phyloP scores from a whole-genome alignment of 2,797 vertebrate genomes.

The Kryptopterus vitreolus region DNA sequence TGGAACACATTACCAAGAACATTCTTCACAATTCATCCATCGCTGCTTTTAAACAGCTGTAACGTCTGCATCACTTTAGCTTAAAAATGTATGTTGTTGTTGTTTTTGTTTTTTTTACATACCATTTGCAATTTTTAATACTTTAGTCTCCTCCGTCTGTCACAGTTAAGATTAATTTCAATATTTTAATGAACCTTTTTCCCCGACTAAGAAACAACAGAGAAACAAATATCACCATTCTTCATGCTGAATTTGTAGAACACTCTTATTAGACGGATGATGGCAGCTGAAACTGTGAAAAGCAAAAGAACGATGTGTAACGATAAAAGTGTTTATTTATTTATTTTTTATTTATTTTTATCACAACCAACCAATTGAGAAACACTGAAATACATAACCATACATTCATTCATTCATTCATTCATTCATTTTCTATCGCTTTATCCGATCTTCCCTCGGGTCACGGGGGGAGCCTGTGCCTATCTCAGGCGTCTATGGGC shows the following conservation, averaged over 20 bases:
- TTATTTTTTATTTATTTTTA: neutral
- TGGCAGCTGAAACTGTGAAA: neutral
- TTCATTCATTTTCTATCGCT: too few species aligned
- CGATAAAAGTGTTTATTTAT: too few species aligned
- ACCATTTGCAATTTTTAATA: neutral
- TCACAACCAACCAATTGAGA: neutral
- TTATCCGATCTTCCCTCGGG: too few species aligned
- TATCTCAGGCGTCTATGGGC: too few species aligned
- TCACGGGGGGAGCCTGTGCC: too few species aligned
- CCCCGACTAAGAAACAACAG: neutral
- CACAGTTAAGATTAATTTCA: neutral
- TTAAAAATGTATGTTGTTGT: neutral
- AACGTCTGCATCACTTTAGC: neutral
- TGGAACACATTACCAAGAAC: neutral
- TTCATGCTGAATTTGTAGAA: neutral
- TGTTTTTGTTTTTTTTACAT: too few species aligned
- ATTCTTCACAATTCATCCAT: neutral
- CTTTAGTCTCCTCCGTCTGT: neutral
- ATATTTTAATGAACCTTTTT: neutral
- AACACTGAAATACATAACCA: neutral
- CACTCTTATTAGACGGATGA: neutral
- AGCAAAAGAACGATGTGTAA: neutral
- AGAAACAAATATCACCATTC: neutral
- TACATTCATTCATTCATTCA: too few species aligned
- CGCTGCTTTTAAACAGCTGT: neutral